phyloP scores from a whole-genome alignment of 2,797 vertebrate species.

The Orestias chungarensis region DNA sequence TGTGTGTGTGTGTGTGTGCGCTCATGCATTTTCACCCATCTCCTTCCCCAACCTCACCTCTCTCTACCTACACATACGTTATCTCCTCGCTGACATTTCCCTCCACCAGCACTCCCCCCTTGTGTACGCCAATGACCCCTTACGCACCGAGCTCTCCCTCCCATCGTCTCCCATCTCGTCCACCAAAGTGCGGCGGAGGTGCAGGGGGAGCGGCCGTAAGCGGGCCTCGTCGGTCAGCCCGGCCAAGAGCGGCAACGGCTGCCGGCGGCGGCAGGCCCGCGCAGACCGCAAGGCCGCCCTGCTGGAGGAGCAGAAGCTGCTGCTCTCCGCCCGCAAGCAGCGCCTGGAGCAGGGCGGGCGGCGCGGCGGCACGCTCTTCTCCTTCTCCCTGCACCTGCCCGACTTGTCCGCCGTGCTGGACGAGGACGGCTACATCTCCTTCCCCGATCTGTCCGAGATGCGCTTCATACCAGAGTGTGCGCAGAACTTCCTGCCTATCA shows the following conservation, averaged over 20 bases:
- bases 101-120: slow-evolving; percentile 78
- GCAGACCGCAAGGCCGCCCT: slow-evolving; percentile 82
- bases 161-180: slow-evolving; percentile 82
- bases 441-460: slow-evolving; percentile 92
- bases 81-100: slow-evolving; percentile 48
- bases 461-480: slow-evolving; percentile 90
- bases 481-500: slow-evolving; percentile 92
- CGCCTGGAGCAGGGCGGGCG: slow-evolving; percentile 76
- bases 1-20: slow-evolving; percentile 73
- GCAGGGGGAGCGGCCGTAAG: slow-evolving; percentile 82
- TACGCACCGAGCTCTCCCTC: slow-evolving; percentile 80
- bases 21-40: slow-evolving; percentile 58
- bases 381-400: slow-evolving; percentile 98
- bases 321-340: slow-evolving; percentile 85
- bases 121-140: slow-evolving; percentile 81
- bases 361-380: slow-evolving; percentile 88
- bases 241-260: slow-evolving; percentile 61
- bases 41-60: slow-evolving; percentile 56
- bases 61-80: slow-evolving; percentile 60
- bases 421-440: slow-evolving; percentile 95
- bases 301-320: slow-evolving; percentile 81
- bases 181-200: slow-evolving; percentile 87
- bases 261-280: slow-evolving; percentile 67
- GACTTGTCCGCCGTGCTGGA: slow-evolving; percentile 92
- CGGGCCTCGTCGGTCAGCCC: slow-evolving; percentile 77